Evolutionary conservation across 2,113 vertebrate genomes (phyloP).

Genomic region (Cyanoderma ruficeps): DNA sequence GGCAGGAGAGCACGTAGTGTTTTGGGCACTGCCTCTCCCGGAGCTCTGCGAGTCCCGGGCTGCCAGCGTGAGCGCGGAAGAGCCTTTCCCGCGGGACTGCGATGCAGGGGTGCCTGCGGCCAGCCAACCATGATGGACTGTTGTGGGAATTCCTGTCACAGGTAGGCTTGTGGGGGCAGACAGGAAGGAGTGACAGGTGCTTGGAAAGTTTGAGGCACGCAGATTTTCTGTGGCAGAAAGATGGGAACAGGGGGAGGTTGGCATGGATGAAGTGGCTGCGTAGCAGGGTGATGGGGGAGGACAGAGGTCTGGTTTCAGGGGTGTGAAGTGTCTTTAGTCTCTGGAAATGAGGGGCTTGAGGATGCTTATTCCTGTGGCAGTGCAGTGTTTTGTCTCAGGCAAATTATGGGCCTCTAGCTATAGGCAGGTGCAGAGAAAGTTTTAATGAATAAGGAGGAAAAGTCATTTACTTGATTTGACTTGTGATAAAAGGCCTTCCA

Average conservation of each 20-base stretch:
- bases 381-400: not conserved
- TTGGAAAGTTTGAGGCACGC: not conserved
- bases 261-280: no score
- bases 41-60: rapidly evolving
- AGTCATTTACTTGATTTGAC: not conserved
- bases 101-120: not conserved
- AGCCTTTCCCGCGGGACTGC: not conserved
- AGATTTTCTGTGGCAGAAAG: not conserved
- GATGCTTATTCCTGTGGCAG: not conserved
- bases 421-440: not conserved
- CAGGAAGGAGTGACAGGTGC: not conserved
- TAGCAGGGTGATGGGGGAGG: not conserved
- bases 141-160: constrained; percentile 27
- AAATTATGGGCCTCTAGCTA: not conserved
- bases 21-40: not conserved
- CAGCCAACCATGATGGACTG: not conserved
- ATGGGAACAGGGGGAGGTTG: not conserved
- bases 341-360: not conserved
- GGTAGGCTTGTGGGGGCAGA: not conserved
- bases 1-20: not conserved
- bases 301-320: not conserved
- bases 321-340: not conserved
- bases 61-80: not conserved
- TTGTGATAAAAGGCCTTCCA: not conserved
- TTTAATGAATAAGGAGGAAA: not conserved